phyloP scores from a whole-genome alignment of 2,888 invertebrate genomes.

The Polyommatus icarus region DNA sequence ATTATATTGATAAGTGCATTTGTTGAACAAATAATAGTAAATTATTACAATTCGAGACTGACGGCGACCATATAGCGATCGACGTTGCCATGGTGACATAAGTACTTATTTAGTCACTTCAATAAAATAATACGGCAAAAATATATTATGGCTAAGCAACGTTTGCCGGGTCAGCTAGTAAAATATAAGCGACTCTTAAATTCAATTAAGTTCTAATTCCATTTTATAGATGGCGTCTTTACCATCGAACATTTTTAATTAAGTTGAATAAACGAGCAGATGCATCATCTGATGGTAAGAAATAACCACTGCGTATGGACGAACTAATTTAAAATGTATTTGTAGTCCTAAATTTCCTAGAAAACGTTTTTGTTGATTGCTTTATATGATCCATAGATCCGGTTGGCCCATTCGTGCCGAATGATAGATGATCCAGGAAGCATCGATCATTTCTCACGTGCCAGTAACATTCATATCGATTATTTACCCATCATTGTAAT shows the following conservation, averaged over 20 bases:
- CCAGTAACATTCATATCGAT: background rate
- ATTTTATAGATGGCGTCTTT: background rate
- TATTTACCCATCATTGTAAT: conserved; percentile 22
- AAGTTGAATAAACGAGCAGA: no score
- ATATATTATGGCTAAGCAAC: no score
- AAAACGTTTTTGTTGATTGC: background rate
- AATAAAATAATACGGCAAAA: no score
- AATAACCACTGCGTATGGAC: background rate
- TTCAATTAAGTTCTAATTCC: background rate
- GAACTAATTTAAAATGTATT: background rate
- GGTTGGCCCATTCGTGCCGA: background rate
- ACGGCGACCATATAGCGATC: no score
- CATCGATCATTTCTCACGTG: conserved; percentile 3
- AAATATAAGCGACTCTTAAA: background rate
- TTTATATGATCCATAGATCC: background rate
- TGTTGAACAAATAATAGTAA: no score
- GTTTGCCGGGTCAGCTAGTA: no score
- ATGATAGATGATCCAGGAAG: background rate
- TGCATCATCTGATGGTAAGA: background rate
- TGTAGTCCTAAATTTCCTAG: background rate
- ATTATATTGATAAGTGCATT: no score
- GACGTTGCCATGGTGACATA: no score
- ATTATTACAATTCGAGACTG: no score
- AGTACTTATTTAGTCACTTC: no score
- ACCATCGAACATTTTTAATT: background rate